Evolutionary conservation across 2,113 vertebrate species (phyloP).

Genomic region (Takifugu bimaculatus): DNA sequence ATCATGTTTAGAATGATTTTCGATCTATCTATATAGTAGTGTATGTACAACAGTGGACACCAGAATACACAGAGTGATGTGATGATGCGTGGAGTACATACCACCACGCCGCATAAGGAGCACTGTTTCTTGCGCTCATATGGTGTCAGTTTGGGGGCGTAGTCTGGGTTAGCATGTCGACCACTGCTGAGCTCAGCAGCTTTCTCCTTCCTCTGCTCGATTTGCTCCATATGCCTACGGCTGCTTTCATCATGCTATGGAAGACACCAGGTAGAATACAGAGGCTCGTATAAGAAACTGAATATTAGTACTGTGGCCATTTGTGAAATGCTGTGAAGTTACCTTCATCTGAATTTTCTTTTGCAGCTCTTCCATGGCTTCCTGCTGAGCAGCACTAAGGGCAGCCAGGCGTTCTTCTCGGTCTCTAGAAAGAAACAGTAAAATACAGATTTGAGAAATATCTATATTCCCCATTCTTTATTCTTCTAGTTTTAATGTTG

Average conservation of each 20-base stretch:
- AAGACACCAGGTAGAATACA: conserved; percentile 14
- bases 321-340: conserved; percentile 10
- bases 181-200: conserved; percentile 97
- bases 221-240: conserved; percentile 97
- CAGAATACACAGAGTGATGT: not conserved
- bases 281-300: conserved; percentile 9
- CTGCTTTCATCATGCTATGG: conserved; percentile 94
- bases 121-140: conserved; percentile 97
- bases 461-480: no score
- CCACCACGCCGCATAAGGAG: conserved; percentile 85
- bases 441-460: not conserved
- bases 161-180: conserved; percentile 92
- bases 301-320: not conserved
- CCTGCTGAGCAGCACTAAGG: conserved; percentile 95
- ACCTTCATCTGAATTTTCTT: conserved; percentile 99
- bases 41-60: not conserved
- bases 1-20: not conserved
- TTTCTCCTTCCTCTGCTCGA: conserved; percentile 97
- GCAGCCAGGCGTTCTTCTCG: conserved; percentile 93
- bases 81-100: conserved; percentile 59
- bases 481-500: no score
- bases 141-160: conserved; percentile 95
- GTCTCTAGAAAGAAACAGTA: conserved; percentile 73
- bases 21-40: not conserved
- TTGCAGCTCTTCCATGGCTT: conserved; percentile 97